Conservation (phyloP, 2,888 invertebrate genomes). For the Cataglyphis albicans region DNA sequence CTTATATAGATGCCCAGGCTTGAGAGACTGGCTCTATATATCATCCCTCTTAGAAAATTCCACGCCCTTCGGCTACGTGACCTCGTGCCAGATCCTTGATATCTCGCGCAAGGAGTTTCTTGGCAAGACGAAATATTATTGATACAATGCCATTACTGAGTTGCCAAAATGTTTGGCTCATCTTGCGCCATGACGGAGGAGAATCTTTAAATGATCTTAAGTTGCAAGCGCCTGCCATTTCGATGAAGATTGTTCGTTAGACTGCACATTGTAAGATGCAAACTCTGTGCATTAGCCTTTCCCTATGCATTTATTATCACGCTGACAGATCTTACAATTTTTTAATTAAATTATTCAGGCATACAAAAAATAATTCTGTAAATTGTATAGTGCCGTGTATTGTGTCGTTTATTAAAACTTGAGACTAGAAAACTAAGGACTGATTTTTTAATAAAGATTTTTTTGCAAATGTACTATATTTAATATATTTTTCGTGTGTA, state of each 20-base stretch:
- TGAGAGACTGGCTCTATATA: slow-evolving; percentile 63
- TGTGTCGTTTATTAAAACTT: slow-evolving; percentile 8
- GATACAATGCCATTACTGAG: slow-evolving; percentile 52
- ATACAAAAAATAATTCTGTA: neutral
- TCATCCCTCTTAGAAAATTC: slow-evolving; percentile 69
- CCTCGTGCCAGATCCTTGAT: slow-evolving; percentile 61
- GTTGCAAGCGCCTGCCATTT: slow-evolving; percentile 24
- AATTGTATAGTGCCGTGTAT: neutral
- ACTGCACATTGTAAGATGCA: slow-evolving; percentile 6
- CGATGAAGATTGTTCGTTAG: slow-evolving; percentile 43
- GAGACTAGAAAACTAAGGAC: neutral
- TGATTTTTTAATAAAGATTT: neutral
- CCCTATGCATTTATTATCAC: too few species aligned
- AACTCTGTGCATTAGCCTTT: neutral
- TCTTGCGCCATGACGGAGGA: slow-evolving; percentile 55
- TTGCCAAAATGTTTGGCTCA: slow-evolving; percentile 49
- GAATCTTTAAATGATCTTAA: slow-evolving; percentile 41
- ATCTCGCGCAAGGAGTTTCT: slow-evolving; percentile 42
- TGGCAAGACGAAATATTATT: slow-evolving; percentile 46
- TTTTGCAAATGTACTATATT: neutral
- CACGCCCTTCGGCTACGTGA: slow-evolving; percentile 54
- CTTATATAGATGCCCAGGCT: slow-evolving; percentile 67
- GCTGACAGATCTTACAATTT: neutral
- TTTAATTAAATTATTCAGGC: neutral
- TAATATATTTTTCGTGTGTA: neutral